Percentiles rank a stretch among this genome's conserved stretches.
These are phyloP conservation scores for Lepilemur septentrionalis DNA, from an alignment of 2,797 vertebrate species.

Conservation along the genomic window DNA sequence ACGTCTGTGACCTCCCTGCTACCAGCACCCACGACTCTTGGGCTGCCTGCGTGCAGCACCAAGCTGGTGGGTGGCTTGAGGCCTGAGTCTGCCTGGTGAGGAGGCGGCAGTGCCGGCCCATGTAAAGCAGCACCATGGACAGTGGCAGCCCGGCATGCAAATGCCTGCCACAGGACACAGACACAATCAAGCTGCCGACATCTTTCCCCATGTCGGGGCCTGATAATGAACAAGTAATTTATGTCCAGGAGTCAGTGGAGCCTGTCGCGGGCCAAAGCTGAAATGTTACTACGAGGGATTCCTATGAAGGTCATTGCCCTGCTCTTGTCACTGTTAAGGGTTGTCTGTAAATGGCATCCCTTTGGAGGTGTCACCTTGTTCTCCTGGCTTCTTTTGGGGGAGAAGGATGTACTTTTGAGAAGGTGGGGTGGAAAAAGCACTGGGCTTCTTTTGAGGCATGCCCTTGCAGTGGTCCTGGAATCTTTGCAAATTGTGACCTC, in stretches of 20 bases:
- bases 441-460: neutral
- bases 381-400: neutral
- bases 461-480: neutral
- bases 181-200: conserved; percentile 66
- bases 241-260: conserved; percentile 78
- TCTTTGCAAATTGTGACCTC: neutral
- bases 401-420: neutral
- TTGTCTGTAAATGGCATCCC: conserved; percentile 58
- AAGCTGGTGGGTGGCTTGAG: neutral
- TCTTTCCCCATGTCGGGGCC: conserved; percentile 59
- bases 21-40: neutral
- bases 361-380: conserved; percentile 43
- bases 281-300: conserved; percentile 73
- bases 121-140: conserved; percentile 22
- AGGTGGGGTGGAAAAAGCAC: neutral
- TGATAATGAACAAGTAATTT: conserved; percentile 81
- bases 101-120: neutral
- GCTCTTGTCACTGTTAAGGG: conserved; percentile 65
- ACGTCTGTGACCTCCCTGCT: neutral
- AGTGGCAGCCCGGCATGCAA: conserved; percentile 5
- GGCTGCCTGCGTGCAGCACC: neutral
- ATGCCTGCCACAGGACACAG: conserved; percentile 39
- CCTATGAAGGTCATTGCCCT: conserved; percentile 74
- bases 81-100: neutral
- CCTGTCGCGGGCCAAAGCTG: conserved; percentile 71